Conservation (phyloP, 2,113 vertebrate genomes). For the Dicaeum eximium region DNA sequence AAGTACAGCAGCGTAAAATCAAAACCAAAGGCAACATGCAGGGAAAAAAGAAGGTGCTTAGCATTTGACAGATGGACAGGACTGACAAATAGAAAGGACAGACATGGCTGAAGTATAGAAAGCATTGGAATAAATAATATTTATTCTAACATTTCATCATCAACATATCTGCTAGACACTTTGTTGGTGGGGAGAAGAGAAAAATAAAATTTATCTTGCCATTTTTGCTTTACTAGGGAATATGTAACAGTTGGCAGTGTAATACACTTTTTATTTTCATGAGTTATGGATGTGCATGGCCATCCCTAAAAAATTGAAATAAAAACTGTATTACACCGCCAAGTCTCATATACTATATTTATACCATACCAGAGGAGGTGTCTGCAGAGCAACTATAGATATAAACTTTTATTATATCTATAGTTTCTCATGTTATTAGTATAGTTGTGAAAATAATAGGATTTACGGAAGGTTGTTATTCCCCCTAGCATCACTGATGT, state of each 20-base stretch:
- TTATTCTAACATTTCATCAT: constrained; percentile 35
- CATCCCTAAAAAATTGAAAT: constrained; percentile 74
- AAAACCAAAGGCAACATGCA: not conserved
- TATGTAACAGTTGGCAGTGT: constrained; percentile 73
- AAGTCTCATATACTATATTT: constrained; percentile 75
- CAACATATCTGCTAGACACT: constrained; percentile 29
- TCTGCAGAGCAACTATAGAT: constrained; percentile 72
- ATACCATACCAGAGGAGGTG: constrained; percentile 72
- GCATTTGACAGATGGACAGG: not conserved
- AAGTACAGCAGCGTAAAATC: not conserved
- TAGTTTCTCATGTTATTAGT: constrained; percentile 74
- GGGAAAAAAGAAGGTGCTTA: not conserved
- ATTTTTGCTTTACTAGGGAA: constrained; percentile 72
- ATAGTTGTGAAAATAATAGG: constrained; percentile 73
- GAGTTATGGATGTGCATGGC: constrained; percentile 72
- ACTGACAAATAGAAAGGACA: not conserved
- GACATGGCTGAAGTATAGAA: not conserved
- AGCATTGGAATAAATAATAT: constrained; percentile 1
- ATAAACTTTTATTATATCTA: constrained; percentile 75
- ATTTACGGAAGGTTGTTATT: constrained; percentile 70
- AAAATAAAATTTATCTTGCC: constrained; percentile 71
- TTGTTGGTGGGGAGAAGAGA: constrained; percentile 44
- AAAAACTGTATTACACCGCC: constrained; percentile 71
- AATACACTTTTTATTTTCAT: constrained; percentile 75
- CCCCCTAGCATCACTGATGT: constrained; percentile 57